A percentile compares a stretch with the other conserved stretches of the same genome.
phyloP scores from a whole-genome alignment of 2,113 vertebrate species.

The Eleginops maclovinus region DNA sequence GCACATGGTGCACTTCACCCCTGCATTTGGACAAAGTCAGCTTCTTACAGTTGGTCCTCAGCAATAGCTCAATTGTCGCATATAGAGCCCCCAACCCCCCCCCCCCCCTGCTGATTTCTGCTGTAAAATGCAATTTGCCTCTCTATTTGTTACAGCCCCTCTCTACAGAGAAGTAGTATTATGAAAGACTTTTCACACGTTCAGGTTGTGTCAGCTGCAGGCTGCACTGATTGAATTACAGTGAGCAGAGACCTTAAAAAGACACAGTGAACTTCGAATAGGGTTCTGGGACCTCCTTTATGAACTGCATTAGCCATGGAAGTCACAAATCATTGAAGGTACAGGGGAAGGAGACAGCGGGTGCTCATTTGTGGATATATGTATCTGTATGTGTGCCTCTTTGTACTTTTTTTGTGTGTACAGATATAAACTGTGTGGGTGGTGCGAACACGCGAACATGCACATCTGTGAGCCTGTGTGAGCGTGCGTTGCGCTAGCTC shows the following conservation, averaged over 20 bases:
- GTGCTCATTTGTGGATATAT: slow-evolving; percentile 64
- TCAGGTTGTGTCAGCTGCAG: slow-evolving; percentile 65
- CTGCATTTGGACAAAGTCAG: slow-evolving; percentile 18
- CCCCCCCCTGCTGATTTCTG: slow-evolving; percentile 48
- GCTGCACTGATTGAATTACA: slow-evolving; percentile 64
- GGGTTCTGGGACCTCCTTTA: slow-evolving; percentile 67
- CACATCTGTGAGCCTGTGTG: slow-evolving; percentile 73
- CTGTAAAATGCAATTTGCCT: slow-evolving; percentile 48
- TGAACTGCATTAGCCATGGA: slow-evolving; percentile 69
- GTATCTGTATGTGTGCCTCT: slow-evolving; percentile 59
- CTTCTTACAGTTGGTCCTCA: slow-evolving; percentile 19
- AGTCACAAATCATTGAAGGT: slow-evolving; percentile 73
- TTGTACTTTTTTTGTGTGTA: slow-evolving; percentile 48
- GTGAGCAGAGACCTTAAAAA: slow-evolving; percentile 62
- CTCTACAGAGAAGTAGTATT: slow-evolving; percentile 16
- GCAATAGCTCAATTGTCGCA: slow-evolving; percentile 28
- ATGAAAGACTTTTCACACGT: slow-evolving; percentile 49
- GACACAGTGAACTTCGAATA: slow-evolving; percentile 55
- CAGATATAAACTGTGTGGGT: slow-evolving; percentile 73
- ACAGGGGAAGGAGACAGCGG: slow-evolving; percentile 38
- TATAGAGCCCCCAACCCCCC: slow-evolving; percentile 43
- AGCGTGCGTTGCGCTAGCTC: slow-evolving; percentile 65
- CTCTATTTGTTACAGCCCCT: slow-evolving; percentile 30
- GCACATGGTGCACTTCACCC: slow-evolving; percentile 20
- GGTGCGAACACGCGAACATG: slow-evolving; percentile 71